phyloP scores from a whole-genome alignment of 1,140 invertebrate genomes.

The Plutomurus gul region DNA sequence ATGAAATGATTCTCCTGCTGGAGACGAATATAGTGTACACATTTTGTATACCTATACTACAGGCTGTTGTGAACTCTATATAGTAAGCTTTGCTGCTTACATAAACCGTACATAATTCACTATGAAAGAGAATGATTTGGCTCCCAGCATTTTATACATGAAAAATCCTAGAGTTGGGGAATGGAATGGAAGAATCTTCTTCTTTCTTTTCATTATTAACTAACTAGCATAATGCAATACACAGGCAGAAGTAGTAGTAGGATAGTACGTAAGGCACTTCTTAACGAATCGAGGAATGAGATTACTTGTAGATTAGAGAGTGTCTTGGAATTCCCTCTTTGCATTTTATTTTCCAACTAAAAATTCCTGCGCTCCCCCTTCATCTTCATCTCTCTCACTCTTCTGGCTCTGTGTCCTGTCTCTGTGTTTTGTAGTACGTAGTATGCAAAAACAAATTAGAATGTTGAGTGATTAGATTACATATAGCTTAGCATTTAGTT shows the following conservation, averaged over 20 bases:
- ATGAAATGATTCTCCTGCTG: too few relatives aligned
- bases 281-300: constrained; percentile 14
- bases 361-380: not conserved
- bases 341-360: not conserved
- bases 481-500: too few relatives aligned
- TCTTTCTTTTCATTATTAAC: constrained; percentile 9
- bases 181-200: too few relatives aligned
- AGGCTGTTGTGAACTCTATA: too few relatives aligned
- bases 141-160: not conserved
- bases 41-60: too few relatives aligned
- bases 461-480: too few relatives aligned
- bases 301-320: constrained; percentile 5
- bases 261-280: not conserved
- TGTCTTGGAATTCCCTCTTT: constrained; percentile 1
- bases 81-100: too few relatives aligned
- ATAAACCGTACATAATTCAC: too few relatives aligned
- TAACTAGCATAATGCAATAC: too few relatives aligned
- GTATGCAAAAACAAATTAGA: not conserved
- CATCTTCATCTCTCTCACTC: not conserved
- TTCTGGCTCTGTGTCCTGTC: not conserved
- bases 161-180: not conserved
- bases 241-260: too few relatives aligned
- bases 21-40: too few relatives aligned
- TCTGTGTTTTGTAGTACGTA: not conserved
- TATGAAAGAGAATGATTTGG: not conserved